phyloP scores from a whole-genome alignment of 2,888 invertebrate species.

The Andrena hattorfiana region DNA sequence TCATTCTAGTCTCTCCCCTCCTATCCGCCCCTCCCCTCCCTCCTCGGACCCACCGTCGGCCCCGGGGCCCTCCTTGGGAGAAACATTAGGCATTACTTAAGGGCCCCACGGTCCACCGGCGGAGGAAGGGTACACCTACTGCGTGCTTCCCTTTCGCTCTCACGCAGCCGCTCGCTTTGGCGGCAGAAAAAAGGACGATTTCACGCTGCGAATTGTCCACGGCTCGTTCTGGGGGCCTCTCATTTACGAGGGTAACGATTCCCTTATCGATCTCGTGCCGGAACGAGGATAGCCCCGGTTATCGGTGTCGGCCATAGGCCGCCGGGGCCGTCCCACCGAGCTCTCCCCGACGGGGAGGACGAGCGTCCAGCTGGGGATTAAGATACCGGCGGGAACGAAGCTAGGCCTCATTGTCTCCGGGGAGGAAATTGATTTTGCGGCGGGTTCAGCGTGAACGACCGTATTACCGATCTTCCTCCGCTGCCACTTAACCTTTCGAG shows the following conservation, averaged over 20 bases:
- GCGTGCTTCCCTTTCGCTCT: slow-evolving; percentile 51
- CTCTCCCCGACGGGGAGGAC: slow-evolving; percentile 17
- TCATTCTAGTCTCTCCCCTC: slow-evolving; percentile 35
- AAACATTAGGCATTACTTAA: slow-evolving; percentile 82
- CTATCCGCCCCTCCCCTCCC: not conserved
- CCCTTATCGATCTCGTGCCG: slow-evolving; percentile 68
- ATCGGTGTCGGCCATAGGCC: slow-evolving; percentile 51
- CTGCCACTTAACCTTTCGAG: not conserved
- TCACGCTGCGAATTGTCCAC: slow-evolving; percentile 82
- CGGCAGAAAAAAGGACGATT: slow-evolving; percentile 78
- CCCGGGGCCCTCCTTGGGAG: slow-evolving; percentile 62
- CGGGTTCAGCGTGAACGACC: slow-evolving; percentile 44
- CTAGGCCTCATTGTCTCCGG: slow-evolving; percentile 42
- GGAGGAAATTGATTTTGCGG: slow-evolving; percentile 52
- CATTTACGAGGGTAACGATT: slow-evolving; percentile 65
- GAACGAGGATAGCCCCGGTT: slow-evolving; percentile 56
- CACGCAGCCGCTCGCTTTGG: slow-evolving; percentile 63
- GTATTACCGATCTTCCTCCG: slow-evolving; percentile 40
- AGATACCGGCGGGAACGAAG: slow-evolving; percentile 44
- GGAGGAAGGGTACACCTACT: slow-evolving; percentile 59
- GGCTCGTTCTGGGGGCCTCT: slow-evolving; percentile 75
- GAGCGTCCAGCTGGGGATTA: slow-evolving; percentile 33
- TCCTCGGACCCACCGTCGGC: not conserved
- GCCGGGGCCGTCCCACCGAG: not conserved
- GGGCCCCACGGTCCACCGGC: slow-evolving; percentile 55